These are phyloP conservation scores for Limenitis camilla DNA, from an alignment of 2,888 invertebrate species.

Conservation along the genomic window DNA sequence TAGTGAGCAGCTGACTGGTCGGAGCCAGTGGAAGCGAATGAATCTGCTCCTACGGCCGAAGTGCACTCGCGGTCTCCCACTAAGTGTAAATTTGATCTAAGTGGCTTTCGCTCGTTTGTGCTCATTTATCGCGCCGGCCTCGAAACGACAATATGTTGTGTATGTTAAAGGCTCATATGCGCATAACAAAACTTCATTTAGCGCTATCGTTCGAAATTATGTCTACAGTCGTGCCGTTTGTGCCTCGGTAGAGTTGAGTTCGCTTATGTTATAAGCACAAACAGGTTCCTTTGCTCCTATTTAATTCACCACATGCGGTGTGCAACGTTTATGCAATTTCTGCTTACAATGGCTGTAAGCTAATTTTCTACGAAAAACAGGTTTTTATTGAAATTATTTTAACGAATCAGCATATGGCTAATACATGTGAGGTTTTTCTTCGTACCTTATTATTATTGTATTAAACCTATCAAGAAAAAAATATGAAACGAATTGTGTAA, in stretches of 20 bases:
- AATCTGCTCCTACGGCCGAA: constrained; percentile 36
- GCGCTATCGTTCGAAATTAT: constrained; percentile 63
- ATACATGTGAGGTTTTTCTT: constrained; percentile 25
- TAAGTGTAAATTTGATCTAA: constrained; percentile 72
- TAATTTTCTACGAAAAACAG: constrained; percentile 41
- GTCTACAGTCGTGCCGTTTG: constrained; percentile 56
- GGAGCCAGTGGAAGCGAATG: constrained; percentile 35
- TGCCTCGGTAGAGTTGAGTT: constrained; percentile 49
- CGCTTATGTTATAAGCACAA: constrained; percentile 51
- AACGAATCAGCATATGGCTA: constrained; percentile 33
- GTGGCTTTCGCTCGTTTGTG: constrained; percentile 69
- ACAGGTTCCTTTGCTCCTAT: constrained; percentile 68
- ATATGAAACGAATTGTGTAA: constrained; percentile 18
- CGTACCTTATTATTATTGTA: constrained; percentile 6
- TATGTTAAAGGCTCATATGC: constrained; percentile 52
- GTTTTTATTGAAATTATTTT: constrained; percentile 36
- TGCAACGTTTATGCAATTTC: constrained; percentile 64
- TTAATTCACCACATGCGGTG: constrained; percentile 62
- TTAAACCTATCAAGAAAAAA: constrained; percentile 14
- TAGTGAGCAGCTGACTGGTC: constrained; percentile 58
- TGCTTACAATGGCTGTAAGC: constrained; percentile 50
- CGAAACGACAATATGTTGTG: constrained; percentile 51
- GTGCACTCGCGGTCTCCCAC: constrained; percentile 65
- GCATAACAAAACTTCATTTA: constrained; percentile 62
- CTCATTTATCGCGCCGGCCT: constrained; percentile 58